Evolutionary conservation across 2,113 vertebrate genomes (phyloP), one percentile per base, ranked within the genome.

Genomic region (Tupaia chinensis): DNA sequence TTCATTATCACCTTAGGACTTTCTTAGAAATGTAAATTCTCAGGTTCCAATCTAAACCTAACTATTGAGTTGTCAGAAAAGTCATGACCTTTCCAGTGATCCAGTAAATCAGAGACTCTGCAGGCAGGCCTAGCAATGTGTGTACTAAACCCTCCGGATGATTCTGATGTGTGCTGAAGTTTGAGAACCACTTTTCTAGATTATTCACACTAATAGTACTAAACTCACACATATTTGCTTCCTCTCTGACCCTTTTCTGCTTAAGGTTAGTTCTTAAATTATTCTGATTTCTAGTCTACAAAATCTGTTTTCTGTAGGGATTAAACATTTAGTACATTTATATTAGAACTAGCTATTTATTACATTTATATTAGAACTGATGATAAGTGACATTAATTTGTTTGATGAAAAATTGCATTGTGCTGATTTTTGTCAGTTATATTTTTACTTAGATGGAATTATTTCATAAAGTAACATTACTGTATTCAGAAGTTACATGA

Each of bases 391-490:
- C 86, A 72, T 90, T 80, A 83, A 80, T 74, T 89, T 7, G 78
- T 6, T 94, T 23, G 58, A 12, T 66, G 66, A 70, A 94, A 88
- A 44, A n/a, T 69, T 72, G 25, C 5, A 20, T 9, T 22, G 7
- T 69, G 27, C 15, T 95, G 56, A 58, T 74, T 81, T 66, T 92
- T 87, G 68, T 83, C 29, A 66, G 9, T 87, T 94, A 3, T 92
- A 1, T 56, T 88, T 96, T 90, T 94, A 81, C n/a, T 80, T 88
- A 92, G 22, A 53, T 92, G 13, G 81, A 12, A 14, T 74, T 73
- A 88, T 85, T 96, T 92, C 70, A 73, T 90, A 61, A 94, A 93
- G 56, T 90, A 96, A 66, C 10, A 9, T 60, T 81, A 72, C 1
- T 94, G 1, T n/a, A 63, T 91, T 54, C 20, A 85, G 53, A 93